Conservation (phyloP, 2,113 vertebrate genomes). For the Tyrannus savana region DNA sequence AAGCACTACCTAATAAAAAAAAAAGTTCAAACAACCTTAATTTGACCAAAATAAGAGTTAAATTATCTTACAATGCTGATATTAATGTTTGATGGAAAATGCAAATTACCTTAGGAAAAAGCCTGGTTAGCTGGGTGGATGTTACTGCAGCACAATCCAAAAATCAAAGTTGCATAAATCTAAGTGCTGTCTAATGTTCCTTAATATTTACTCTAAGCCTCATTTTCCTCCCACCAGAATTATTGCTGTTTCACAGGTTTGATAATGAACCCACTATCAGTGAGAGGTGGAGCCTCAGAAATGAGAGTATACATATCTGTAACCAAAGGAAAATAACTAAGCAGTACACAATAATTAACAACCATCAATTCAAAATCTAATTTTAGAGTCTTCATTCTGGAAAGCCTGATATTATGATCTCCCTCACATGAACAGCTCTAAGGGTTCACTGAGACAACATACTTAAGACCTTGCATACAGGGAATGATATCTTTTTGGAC, state of each 20-base stretch:
- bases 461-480: not conserved
- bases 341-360: not conserved
- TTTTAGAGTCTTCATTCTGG: not conserved
- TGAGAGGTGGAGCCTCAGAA: not conserved
- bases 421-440: not conserved
- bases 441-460: not conserved
- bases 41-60: slow-evolving; percentile 39
- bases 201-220: not conserved
- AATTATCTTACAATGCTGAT: slow-evolving; percentile 1
- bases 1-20: slow-evolving; percentile 25
- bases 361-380: not conserved
- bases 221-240: not conserved
- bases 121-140: not conserved
- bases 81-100: not conserved
- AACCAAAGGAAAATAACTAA: not conserved
- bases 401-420: not conserved
- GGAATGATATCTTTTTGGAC: not conserved
- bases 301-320: not conserved
- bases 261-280: not conserved
- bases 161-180: not conserved
- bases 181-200: not conserved
- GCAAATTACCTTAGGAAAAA: slow-evolving; percentile 2
- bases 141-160: not conserved
- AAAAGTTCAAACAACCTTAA: not conserved
- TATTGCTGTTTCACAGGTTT: not conserved